Percentiles rank a stretch among this genome's conserved stretches.
Conservation (phyloP, 2,797 vertebrate genomes). For the Varecia variegata region DNA sequence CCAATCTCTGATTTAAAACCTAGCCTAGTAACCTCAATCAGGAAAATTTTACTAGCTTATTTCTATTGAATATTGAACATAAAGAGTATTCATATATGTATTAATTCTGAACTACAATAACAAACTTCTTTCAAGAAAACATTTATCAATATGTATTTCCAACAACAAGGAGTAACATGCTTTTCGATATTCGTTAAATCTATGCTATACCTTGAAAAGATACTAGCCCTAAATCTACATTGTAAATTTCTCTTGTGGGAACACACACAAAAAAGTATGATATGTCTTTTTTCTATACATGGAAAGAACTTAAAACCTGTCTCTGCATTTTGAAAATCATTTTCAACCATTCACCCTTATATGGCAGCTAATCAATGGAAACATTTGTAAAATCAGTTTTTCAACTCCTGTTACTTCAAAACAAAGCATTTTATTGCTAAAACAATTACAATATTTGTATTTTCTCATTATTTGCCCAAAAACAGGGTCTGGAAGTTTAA, state of each 20-base stretch:
- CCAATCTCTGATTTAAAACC: background rate
- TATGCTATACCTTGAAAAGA: background rate
- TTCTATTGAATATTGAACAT: background rate
- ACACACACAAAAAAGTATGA: background rate
- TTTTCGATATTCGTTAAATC: background rate
- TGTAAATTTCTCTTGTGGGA: background rate
- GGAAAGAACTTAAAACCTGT: background rate
- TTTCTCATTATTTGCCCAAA: constrained; percentile 35
- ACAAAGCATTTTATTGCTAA: background rate
- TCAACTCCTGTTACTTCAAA: constrained; percentile 35
- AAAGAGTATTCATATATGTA: background rate
- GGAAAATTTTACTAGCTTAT: background rate
- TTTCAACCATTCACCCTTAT: background rate
- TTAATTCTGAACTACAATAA: background rate
- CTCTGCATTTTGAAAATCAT: constrained; percentile 25
- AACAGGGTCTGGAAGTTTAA: background rate
- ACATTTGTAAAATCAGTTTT: constrained; percentile 49
- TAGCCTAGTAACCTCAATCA: background rate
- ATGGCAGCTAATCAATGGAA: constrained; percentile 48
- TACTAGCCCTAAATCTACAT: background rate
- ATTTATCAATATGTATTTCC: background rate
- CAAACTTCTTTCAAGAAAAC: background rate
- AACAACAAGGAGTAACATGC: background rate
- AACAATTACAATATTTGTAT: background rate
- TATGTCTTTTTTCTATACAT: background rate